Percentiles rank a stretch among this genome's conserved stretches.
Conservation (phyloP, 1,140 invertebrate genomes). For the Nixonia krombeini region DNA sequence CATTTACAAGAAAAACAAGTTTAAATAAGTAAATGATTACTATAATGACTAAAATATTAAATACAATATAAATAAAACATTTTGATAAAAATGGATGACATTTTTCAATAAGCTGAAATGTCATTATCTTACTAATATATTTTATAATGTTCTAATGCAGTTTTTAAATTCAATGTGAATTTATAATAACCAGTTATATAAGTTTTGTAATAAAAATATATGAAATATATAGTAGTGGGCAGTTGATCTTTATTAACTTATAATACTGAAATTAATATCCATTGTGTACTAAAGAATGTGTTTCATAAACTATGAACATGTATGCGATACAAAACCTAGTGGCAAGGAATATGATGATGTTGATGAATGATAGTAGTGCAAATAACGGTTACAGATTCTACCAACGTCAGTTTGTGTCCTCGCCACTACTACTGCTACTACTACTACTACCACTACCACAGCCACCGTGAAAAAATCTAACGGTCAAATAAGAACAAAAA, state of each 20-base stretch:
- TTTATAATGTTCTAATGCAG: no score
- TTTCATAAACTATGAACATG: no score
- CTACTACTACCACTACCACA: constrained; percentile 65
- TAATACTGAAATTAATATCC: neutral
- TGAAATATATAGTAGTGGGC: constrained; percentile 62
- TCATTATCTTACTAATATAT: no score
- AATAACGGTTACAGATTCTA: constrained; percentile 72
- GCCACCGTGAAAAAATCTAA: constrained; percentile 69
- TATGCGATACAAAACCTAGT: constrained; percentile 32
- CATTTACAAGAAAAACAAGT: constrained; percentile 20
- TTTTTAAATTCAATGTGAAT: no score
- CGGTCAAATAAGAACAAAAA: constrained; percentile 65
- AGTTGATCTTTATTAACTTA: constrained; percentile 52
- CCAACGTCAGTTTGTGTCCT: constrained; percentile 71
- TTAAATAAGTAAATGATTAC: constrained; percentile 16
- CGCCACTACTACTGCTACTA: constrained; percentile 68
- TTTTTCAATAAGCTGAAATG: no score
- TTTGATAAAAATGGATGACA: no score
- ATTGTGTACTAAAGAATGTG: neutral
- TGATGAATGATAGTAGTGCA: constrained; percentile 68
- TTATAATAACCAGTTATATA: no score
- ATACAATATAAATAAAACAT: no score
- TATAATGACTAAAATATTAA: no score
- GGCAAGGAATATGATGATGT: constrained; percentile 57
- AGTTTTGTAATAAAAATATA: no score